Base-by-base conservation (phyloP, 2,888 invertebrate genomes). In the Vanessa cardui region DNA sequence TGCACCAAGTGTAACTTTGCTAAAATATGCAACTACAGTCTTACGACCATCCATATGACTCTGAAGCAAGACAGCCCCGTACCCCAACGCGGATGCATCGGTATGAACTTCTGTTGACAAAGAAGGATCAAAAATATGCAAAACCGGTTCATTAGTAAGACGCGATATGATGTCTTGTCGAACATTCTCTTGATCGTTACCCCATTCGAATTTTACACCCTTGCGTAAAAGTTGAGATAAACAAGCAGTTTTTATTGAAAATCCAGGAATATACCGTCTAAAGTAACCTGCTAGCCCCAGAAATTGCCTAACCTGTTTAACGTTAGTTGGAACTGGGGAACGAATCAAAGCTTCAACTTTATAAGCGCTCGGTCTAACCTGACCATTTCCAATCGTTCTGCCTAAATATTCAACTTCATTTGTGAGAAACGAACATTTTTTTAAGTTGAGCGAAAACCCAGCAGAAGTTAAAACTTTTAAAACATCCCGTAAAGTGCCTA, bases 1-100 rank as follows among this genome's bases (percentile, higher is more conserved):
- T 2, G 72, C 47, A 64, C 16, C 62, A 39, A 26, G 62, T 50
- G 58, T 58, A 12, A 58, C 58, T 44, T 58, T 58, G 18, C 39
- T 44, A 6, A 39, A 58, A 39, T 58, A 58, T 15, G 58, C 58
- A 39, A 58, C 26, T 3, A 58, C 44, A 16, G 7, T 6, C n/a
- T 58, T 58, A 4, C 39, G 33, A 21, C 8, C 39, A 7, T 33
- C 33, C 7, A 5, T 18, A 44, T 15, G 26, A 18, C 7, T 16
- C 33, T 56, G 56, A n/a, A 58, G 39, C 16, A 58, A 18, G 5
- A 58, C 58, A 18, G 58, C 58, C 7, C 58, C 58, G 8, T 58
- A 58, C n/a, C 44, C 58, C 1, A 44, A 12, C n/a, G 39, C 39
- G 18, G 18, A 20, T 1, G 58, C 58, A 39, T 58, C 58, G 15